Evolutionary conservation across 2,888 invertebrate species (phyloP).

Genomic region (Steinernema carpocapsae): DNA sequence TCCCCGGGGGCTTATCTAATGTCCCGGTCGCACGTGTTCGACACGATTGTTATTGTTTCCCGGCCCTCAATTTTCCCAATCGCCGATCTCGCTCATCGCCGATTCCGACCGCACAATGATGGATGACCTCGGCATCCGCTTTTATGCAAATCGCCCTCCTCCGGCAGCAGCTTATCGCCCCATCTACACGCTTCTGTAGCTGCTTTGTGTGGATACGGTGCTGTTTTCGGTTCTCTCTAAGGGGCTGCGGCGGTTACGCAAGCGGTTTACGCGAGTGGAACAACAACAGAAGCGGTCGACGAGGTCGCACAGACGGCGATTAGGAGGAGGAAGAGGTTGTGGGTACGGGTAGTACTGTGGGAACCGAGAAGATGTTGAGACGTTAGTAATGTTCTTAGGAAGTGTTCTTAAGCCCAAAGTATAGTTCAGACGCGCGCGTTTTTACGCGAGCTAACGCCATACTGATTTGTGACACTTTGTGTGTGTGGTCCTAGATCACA

Average conservation of each 20-base stretch:
- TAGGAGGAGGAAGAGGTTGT: background rate
- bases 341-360: background rate
- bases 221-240: background rate
- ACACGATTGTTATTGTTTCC: constrained; percentile 26
- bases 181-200: constrained; percentile 25
- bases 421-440: too few relatives aligned
- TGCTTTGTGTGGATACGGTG: constrained; percentile 30
- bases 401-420: background rate
- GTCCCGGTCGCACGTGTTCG: constrained; percentile 13
- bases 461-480: too few relatives aligned
- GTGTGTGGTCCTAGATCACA: too few relatives aligned
- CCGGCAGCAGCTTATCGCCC: constrained; percentile 28
- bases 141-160: constrained; percentile 24
- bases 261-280: constrained; percentile 28
- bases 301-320: constrained; percentile 23
- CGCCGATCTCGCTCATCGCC: background rate
- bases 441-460: too few relatives aligned
- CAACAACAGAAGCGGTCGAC: background rate
- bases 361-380: too few relatives aligned
- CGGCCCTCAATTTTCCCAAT: background rate
- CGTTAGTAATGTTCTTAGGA: too few relatives aligned
- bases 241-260: constrained; percentile 9
- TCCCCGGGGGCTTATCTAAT: background rate
- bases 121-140: constrained; percentile 28
- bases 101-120: constrained; percentile 28